phyloP scores from a whole-genome alignment of 2,113 vertebrate species.

The Leptobrachium ailaonicum region DNA sequence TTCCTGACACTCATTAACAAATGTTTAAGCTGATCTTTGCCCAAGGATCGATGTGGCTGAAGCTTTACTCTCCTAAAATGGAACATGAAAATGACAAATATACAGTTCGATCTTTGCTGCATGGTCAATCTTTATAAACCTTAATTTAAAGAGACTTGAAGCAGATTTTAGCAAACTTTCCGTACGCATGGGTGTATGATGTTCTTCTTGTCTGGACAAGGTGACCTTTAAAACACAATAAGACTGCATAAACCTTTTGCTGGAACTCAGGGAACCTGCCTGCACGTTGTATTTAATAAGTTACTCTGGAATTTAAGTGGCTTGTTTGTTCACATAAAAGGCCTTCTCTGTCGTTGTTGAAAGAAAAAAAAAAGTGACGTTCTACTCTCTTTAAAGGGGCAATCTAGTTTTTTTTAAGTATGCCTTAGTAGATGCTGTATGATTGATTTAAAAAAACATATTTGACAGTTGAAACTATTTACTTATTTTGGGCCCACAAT shows the following conservation, averaged over 20 bases:
- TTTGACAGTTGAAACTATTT: too few relatives aligned
- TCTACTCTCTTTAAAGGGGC: too few relatives aligned
- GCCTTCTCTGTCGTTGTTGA: neutral
- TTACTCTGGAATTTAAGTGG: neutral
- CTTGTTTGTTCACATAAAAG: neutral
- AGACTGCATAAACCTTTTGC: neutral
- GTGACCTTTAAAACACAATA: neutral
- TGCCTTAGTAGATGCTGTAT: too few relatives aligned
- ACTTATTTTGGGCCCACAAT: too few relatives aligned
- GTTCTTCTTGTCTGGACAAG: neutral
- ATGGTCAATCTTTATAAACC: neutral
- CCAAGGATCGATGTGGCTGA: conserved; percentile 16
- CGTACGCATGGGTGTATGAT: neutral
- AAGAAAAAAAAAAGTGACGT: neutral
- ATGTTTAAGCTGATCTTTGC: conserved; percentile 30
- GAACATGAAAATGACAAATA: neutral
- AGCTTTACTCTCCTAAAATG: conserved; percentile 11
- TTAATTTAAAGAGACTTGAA: neutral
- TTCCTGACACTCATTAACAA: conserved; percentile 30
- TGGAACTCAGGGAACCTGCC: neutral
- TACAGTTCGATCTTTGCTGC: neutral
- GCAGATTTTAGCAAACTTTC: neutral
- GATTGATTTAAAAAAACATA: too few relatives aligned
- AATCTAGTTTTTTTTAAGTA: too few relatives aligned
- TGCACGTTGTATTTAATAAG: neutral